A percentile compares a stretch with the other conserved stretches of the same genome.
Evolutionary conservation across 2,113 vertebrate species (phyloP).

Genomic region (Chinchilla lanigera): DNA sequence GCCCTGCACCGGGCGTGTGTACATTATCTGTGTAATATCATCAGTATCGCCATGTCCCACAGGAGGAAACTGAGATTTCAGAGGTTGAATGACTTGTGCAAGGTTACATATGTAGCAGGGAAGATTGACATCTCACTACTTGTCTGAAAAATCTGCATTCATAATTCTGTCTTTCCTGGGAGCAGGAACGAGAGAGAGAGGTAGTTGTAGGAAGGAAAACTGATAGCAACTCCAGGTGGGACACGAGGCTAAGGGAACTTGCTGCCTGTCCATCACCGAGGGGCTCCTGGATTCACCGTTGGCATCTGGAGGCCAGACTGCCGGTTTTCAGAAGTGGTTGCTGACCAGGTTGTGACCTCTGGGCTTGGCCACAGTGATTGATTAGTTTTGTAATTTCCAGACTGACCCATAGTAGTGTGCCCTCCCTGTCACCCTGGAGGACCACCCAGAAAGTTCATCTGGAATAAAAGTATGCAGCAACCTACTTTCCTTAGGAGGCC

Average conservation of each 20-base stretch:
- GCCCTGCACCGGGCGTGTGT: accelerated
- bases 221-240: background rate
- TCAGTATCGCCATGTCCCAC: background rate
- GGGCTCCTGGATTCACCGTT: background rate
- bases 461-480: background rate
- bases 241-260: background rate
- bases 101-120: too few species aligned
- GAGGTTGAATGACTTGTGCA: background rate
- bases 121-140: background rate
- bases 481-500: conserved; percentile 16
- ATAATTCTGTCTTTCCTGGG: background rate
- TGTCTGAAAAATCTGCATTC: background rate
- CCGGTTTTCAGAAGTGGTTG: background rate
- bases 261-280: background rate
- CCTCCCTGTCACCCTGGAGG: background rate
- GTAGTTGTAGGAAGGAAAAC: background rate
- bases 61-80: background rate
- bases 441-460: conserved; percentile 44
- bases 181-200: background rate
- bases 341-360: background rate
- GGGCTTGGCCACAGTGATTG: background rate
- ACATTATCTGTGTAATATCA: accelerated
- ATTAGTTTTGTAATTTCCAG: conserved; percentile 20
- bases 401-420: background rate
- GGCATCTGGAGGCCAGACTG: background rate